A percentile compares a stretch with the other conserved stretches of the same genome.
Conservation (phyloP, 2,888 invertebrate genomes). For the Hirtodrosophila duncani region DNA sequence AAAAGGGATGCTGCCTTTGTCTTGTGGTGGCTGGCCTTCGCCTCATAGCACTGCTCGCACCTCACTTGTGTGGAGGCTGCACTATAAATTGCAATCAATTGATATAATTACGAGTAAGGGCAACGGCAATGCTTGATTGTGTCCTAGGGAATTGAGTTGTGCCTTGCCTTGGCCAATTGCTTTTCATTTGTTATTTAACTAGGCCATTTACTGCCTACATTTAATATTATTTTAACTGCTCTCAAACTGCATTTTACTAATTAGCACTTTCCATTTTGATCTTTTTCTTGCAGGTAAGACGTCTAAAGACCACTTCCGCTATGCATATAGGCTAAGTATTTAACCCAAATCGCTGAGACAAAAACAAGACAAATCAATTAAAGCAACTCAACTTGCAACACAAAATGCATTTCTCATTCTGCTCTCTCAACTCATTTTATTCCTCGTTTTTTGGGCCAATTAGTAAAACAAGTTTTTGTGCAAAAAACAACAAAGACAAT, state of each 20-base stretch:
- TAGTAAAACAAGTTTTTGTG: slow-evolving; percentile 46
- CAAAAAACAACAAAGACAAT: slow-evolving; percentile 32
- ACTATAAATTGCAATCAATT: slow-evolving; percentile 70
- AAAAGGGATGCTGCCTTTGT: slow-evolving; percentile 13
- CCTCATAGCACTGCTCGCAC: slow-evolving; percentile 7
- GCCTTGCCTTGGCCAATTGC: background rate
- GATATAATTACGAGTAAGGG: slow-evolving; percentile 52
- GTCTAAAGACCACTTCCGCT: slow-evolving; percentile 10
- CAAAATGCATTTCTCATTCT: slow-evolving; percentile 24
- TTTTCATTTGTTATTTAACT: slow-evolving; percentile 9
- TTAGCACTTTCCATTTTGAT: slow-evolving; percentile 26
- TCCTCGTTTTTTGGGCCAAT: slow-evolving; percentile 41
- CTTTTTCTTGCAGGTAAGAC: slow-evolving; percentile 63
- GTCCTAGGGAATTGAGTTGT: slow-evolving; percentile 33
- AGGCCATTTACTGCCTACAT: too few relatives aligned
- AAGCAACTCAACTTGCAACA: slow-evolving; percentile 28
- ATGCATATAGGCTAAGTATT: slow-evolving; percentile 1
- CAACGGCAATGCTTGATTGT: slow-evolving; percentile 28
- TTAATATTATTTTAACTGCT: too few relatives aligned
- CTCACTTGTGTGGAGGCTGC: slow-evolving; percentile 26
- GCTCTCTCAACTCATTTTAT: background rate
- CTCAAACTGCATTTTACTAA: slow-evolving; percentile 44
- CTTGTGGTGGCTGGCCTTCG: slow-evolving; percentile 20
- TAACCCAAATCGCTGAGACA: slow-evolving; percentile 27
- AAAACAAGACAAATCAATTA: slow-evolving; percentile 35